A percentile compares a stretch with the other conserved stretches of the same genome.
Conservation (phyloP, 2,797 vertebrate species). For the Avahi laniger region DNA sequence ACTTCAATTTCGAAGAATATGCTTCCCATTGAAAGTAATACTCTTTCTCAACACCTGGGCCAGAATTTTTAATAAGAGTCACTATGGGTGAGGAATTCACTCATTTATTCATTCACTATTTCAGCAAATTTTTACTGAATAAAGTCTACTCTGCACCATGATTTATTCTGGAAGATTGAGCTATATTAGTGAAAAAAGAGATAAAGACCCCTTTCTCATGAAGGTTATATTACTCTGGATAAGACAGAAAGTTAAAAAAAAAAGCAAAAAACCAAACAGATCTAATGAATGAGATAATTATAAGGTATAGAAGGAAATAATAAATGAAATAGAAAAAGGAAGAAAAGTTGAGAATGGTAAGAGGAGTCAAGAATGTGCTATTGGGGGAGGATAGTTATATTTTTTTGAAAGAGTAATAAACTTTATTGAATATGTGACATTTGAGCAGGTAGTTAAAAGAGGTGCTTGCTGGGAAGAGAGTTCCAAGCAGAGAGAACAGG, state of each 20-base stretch:
- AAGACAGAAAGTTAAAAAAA: not conserved
- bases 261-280: not conserved
- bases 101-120: not conserved
- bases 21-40: not conserved
- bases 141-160: not conserved
- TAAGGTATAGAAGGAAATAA: not conserved
- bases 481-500: not conserved
- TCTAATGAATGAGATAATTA: not conserved
- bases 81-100: not conserved
- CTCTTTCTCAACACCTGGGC: not conserved
- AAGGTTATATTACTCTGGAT: not conserved
- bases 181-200: not conserved
- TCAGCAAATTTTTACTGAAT: not conserved
- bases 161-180: not conserved
- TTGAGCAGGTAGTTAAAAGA: not conserved
- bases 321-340: not conserved
- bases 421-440: not conserved
- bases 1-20: not conserved
- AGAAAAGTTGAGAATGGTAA: not conserved
- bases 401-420: not conserved
- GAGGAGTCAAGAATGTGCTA: not conserved
- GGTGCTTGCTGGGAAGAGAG: not conserved
- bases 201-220: not conserved
- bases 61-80: not conserved
- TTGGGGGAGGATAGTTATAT: not conserved